A percentile compares a stretch with the other conserved stretches of the same genome.
Conservation (phyloP, 2,113 vertebrate genomes). For the Melanotaenia duboulayi region DNA sequence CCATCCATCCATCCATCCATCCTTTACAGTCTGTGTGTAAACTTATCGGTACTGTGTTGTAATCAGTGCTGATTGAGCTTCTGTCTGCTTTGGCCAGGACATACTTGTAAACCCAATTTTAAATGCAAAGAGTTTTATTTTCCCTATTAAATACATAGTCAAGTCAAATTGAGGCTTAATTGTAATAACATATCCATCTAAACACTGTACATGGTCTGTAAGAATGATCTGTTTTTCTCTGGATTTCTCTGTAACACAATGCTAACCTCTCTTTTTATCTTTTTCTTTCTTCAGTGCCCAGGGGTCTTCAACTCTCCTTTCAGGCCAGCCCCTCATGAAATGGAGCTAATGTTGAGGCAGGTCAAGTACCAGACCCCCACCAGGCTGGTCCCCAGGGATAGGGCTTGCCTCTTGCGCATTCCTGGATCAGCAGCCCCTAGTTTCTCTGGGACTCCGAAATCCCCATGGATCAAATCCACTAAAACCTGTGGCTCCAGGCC, state of each 20-base stretch:
- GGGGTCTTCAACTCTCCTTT: constrained; percentile 94
- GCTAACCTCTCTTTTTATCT: constrained; percentile 13
- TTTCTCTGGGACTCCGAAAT: constrained; percentile 16
- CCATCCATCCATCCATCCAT: background rate
- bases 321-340: constrained; percentile 85
- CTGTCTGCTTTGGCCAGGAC: too few species aligned
- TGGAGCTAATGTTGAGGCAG: constrained; percentile 86
- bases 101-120: too few species aligned
- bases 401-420: constrained; percentile 36
- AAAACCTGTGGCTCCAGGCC: constrained; percentile 57
- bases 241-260: background rate
- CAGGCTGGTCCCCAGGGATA: constrained; percentile 43
- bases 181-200: background rate
- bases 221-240: background rate
- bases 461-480: constrained; percentile 53
- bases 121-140: too few species aligned
- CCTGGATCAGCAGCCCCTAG: constrained; percentile 30
- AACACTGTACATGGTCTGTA: background rate
- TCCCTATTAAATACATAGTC: too few species aligned
- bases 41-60: too few species aligned
- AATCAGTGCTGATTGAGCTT: too few species aligned
- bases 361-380: constrained; percentile 81
- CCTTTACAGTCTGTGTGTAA: too few species aligned
- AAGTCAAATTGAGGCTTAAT: too few species aligned
- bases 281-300: constrained; percentile 80